Evolutionary conservation across 1,140 invertebrate genomes (phyloP), one percentile per base, ranked within the genome.

Genomic region (Medauroidea extradentata): DNA sequence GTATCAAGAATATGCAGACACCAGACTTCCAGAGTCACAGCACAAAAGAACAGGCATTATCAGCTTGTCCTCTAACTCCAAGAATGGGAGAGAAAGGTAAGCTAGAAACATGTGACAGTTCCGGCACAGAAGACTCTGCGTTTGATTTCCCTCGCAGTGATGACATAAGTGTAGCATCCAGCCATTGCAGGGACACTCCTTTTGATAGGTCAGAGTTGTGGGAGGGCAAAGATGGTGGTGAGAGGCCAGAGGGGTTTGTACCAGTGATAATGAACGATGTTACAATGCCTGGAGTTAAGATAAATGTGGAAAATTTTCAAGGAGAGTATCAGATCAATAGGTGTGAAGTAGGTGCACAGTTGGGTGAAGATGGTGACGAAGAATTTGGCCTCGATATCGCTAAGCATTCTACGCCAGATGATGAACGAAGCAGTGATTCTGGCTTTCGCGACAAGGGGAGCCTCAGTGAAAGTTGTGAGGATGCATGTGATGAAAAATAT

Each of bases 401-500:
- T 7, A 57, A 57, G 23, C 56, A 57, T 5, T 73, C 74, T 7
- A 81, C 79, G 0, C 79, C 79, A 0, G 79, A 81, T 53, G 79
- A 81, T 25, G 79, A 81, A 53, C 68, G 78, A 39, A 81, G 79
- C 57, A 79, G 78, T 5, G 79, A 81, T 56, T 79, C 78, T 8
- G 79, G 79, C 55, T 81, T 80, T 44, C 68, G 78, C 13, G 79
- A 81, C 43, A 81, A 81, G 61, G 78, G 69, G 21, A 71, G 70
- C 62, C 48, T 70, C 18, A 70, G 68, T 58, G 69, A 69, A 53
- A 68, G 66, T 38, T 64, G 63, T 53, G 69, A 70, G 55, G 69
- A 79, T 56, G 79, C 75, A 4, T 79, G 75, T 56, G 78, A 79
- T 61, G 78, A 79, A 27, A 78, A 79, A 34, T 78, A 79, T 41